Percentiles rank a stretch among this genome's conserved stretches.
Evolutionary conservation across 2,113 vertebrate genomes (phyloP).

Genomic region (Lepisosteus oculatus): DNA sequence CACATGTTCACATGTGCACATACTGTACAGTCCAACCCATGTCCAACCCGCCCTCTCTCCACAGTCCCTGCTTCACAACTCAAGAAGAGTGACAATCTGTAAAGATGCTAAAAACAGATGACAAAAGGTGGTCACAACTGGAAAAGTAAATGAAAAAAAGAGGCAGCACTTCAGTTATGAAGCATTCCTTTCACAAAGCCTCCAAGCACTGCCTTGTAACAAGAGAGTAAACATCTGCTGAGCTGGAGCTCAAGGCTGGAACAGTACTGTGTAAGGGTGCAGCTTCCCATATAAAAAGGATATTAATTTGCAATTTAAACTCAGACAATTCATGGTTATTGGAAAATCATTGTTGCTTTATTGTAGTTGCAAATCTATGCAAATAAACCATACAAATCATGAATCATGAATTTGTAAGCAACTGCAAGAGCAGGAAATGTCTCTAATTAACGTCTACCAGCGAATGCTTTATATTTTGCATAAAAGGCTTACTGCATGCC

Average conservation of each 20-base stretch:
- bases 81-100: no score
- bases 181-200: neutral
- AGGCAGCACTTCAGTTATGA: neutral
- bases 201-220: neutral
- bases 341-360: conserved; percentile 6
- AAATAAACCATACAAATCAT: conserved; percentile 2
- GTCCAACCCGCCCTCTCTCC: no score
- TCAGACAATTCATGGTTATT: neutral
- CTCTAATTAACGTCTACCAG: neutral
- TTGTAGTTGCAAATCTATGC: conserved; percentile 7
- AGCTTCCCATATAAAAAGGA: conserved; percentile 9
- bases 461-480: neutral
- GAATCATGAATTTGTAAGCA: conserved; percentile 3
- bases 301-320: conserved; percentile 11
- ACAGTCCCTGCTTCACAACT: no score
- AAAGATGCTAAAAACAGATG: neutral
- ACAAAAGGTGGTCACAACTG: neutral
- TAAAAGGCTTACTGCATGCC: neutral
- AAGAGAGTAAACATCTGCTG: conserved; percentile 9
- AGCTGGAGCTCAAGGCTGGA: neutral
- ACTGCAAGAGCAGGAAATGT: conserved; percentile 3
- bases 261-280: neutral
- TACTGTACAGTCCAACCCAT: no score
- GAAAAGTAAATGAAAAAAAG: neutral
- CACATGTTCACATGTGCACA: no score